phyloP scores from a whole-genome alignment of 2,888 invertebrate species.

The Graphium colonna region DNA sequence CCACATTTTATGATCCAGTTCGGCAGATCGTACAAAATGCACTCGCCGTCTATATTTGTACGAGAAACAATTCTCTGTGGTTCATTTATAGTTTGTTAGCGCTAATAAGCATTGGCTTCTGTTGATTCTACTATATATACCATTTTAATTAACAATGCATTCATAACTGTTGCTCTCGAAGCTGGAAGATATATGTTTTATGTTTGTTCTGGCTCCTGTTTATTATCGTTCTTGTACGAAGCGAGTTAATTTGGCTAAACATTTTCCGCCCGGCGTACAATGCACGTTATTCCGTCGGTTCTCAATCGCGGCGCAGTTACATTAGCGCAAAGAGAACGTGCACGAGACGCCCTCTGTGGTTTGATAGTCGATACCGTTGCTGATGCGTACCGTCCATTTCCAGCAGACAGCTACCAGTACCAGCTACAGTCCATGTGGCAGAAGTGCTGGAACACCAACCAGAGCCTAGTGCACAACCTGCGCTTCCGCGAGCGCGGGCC shows the following conservation, averaged over 20 bases:
- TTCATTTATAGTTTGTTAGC: constrained; percentile 10
- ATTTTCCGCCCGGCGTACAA: not conserved
- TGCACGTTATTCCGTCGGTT: not conserved
- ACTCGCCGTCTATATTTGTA: not conserved
- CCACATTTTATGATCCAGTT: not conserved
- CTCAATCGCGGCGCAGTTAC: too few species aligned
- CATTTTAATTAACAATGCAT: constrained; percentile 1
- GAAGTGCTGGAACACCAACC: constrained; percentile 97
- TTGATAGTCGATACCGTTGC: constrained; percentile 27
- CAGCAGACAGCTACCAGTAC: constrained; percentile 97
- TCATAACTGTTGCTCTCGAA: constrained; percentile 5
- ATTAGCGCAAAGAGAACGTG: not conserved
- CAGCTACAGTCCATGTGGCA: constrained; percentile 97
- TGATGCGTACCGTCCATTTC: constrained; percentile 50
- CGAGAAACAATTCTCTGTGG: not conserved
- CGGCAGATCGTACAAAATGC: not conserved
- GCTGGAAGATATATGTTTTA: not conserved
- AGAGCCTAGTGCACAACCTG: constrained; percentile 93
- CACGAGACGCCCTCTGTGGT: too few species aligned
- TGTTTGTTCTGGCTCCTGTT: not conserved
- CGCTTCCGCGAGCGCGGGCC: constrained; percentile 95
- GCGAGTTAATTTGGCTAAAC: not conserved
- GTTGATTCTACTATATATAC: not conserved
- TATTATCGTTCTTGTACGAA: not conserved
- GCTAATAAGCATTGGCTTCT: constrained; percentile 7